Evolutionary conservation across 35 echinoderm and acorn worm species (phyloP), one percentile per base, ranked within the genome.

Genomic region (Apostichopus parvimensis): DNA sequence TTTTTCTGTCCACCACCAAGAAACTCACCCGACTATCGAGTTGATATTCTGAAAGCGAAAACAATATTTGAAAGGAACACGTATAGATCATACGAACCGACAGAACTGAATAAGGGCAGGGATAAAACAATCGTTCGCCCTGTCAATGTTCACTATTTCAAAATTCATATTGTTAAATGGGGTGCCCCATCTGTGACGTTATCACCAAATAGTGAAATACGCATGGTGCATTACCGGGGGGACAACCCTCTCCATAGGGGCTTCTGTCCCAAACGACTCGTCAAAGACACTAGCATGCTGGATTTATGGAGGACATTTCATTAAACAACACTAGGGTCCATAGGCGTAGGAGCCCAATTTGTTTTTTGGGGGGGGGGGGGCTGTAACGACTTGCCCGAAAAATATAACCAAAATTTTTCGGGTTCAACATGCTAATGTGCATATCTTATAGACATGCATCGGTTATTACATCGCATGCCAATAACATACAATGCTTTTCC

Each of bases 201-300:
- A 34, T 89, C 73, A 5, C 96, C 96, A 5, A 0, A 15, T 24
- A 90, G 10, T 10, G 96, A 98, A 58, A 77, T 98, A 56, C 76
- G 96, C 20, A 86, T 98, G 94, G 96, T 98, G 18, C 96, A 98
- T 90, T 98, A 98, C 61, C 56, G 96, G 53, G 94, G 91, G 10
- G 96, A 98, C 59, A 98, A 98, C 57, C 92, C 92, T 1, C 88
- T 92, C 20, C 73, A 78, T 13, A 75, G 82, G 10, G 60, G 90
- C 54, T 98, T 98, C 70, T 78, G 88, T 68, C 96, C 96, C 0
- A 56, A 82, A 3, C 93, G 90, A 22, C 70, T 59, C 7, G 92
- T 93, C 5, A 18, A 81, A 70, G 96, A 98, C 64, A 93, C 73
- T 0, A 98, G 94, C 55, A 92, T 96, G 95, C 53, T 93, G 6